Base-by-base conservation (phyloP, 2,888 invertebrate species). In the Noctua comes region DNA sequence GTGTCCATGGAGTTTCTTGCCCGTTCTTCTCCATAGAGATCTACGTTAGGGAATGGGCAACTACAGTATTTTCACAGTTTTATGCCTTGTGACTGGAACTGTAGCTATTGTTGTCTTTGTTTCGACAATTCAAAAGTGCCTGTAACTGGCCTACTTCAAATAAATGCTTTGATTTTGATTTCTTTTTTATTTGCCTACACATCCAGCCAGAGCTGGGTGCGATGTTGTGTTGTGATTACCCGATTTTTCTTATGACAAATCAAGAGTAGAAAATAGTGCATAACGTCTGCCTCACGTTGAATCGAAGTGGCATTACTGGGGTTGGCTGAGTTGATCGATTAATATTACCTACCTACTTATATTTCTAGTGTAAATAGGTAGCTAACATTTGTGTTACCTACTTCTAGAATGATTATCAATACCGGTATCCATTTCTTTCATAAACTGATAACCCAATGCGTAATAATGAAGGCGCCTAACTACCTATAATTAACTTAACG, bases 361-460 rank as follows among this genome's bases (percentile, higher is more conserved):
- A 51, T 51, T 24, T 54, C 24, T 54, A 24, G 8, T 8, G 24
- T 54, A 24, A 24, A 40, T 40, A 13, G 13, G 51, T 8, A 51
- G 21, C 21, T 21, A 16, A 21, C 10, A 27, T 48, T n/a, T 3
- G 51, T 48, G 31, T 8, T 31, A 31, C n/a, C n/a, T 8, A 2
- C 21, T 5, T 68, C 7, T 46, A 73, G 46, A 68, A n/a, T 46
- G 11, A 51, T 59, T 57, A 75, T 57, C 65, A 65, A 65, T 31
- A 48, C n/a, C 40, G 27, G 51, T 36, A 80, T 73, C 27, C 31
- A 16, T 59, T 76, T 70, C 31, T 69, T 43, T 82, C 27, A 21
- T 11, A 68, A 69, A 40, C 59, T 62, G 62, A 75, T 82, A 80
- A 83, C 18, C 16, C 36, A 16, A 66, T 43, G 10, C 31, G 40